Evolutionary conservation across 2,888 invertebrate species (phyloP).

Genomic region (Mythimna impura): DNA sequence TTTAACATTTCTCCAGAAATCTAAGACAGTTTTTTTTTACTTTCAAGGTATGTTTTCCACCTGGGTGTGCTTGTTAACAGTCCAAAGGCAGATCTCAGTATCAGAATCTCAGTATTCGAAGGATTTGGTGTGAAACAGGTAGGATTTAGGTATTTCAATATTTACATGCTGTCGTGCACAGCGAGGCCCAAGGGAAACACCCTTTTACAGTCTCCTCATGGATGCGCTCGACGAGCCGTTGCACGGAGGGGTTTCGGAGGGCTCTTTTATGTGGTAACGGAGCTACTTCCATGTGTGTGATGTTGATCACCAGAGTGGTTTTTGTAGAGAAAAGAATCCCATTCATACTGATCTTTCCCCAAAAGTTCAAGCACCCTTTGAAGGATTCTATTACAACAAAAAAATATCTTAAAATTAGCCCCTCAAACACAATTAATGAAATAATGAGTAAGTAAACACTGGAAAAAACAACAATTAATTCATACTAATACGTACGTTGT

Average conservation of each 20-base stretch:
- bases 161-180: neutral
- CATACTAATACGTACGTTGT: too few species aligned
- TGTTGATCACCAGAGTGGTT: neutral
- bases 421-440: constrained; percentile 3
- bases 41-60: too few species aligned
- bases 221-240: neutral
- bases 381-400: too few species aligned
- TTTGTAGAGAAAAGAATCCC: neutral
- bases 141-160: too few species aligned
- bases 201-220: neutral
- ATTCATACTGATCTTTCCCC: neutral
- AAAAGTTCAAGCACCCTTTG: too few species aligned
- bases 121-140: too few species aligned
- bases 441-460: neutral
- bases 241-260: neutral
- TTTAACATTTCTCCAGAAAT: too few species aligned
- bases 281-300: neutral
- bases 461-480: neutral
- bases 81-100: too few species aligned
- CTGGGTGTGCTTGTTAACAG: too few species aligned
- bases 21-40: too few species aligned
- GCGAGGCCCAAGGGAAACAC: neutral
- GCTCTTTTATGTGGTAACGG: neutral
- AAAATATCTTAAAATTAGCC: neutral
- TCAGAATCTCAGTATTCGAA: neutral